These are phyloP conservation scores for Sinhomidia bicolor DNA, from an alignment of 2,888 invertebrate genomes.

Conservation along the genomic window DNA sequence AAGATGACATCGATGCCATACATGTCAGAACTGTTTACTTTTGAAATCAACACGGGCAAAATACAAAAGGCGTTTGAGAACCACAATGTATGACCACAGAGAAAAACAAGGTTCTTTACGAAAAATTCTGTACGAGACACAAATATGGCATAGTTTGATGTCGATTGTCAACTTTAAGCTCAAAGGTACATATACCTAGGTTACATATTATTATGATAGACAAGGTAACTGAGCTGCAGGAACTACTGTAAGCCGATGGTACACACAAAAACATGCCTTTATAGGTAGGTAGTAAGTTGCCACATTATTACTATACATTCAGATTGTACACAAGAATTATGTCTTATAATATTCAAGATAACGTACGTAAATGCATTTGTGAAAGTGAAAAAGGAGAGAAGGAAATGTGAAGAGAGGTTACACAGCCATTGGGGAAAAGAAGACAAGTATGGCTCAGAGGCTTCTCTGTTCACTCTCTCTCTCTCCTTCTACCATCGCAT, in stretches of 20 bases:
- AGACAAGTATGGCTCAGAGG: conserved; percentile 70
- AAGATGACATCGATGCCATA: no score
- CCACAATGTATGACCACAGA: conserved; percentile 26
- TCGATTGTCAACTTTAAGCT: conserved; percentile 15
- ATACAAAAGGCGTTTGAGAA: conserved; percentile 6
- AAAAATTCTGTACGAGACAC: conserved; percentile 59
- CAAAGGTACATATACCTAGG: background rate
- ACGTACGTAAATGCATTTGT: conserved; percentile 25
- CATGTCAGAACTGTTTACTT: no score
- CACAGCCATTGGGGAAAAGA: conserved; percentile 69
- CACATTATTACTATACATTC: no score
- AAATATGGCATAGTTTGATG: conserved; percentile 36
- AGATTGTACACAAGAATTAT: conserved; percentile 12
- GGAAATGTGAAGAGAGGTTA: conserved; percentile 59
- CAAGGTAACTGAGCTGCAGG: no score
- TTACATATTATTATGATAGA: no score
- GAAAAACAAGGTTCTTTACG: conserved; percentile 44
- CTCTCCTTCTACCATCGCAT: conserved; percentile 46
- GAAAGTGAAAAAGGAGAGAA: conserved; percentile 50
- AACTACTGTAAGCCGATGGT: no score
- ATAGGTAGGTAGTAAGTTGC: background rate
- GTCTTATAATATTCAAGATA: conserved; percentile 19
- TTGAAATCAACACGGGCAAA: no score
- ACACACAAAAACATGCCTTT: background rate
- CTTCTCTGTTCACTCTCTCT: conserved; percentile 57